Base-by-base conservation (phyloP, 2,888 invertebrate species). In the Nezara viridula region DNA sequence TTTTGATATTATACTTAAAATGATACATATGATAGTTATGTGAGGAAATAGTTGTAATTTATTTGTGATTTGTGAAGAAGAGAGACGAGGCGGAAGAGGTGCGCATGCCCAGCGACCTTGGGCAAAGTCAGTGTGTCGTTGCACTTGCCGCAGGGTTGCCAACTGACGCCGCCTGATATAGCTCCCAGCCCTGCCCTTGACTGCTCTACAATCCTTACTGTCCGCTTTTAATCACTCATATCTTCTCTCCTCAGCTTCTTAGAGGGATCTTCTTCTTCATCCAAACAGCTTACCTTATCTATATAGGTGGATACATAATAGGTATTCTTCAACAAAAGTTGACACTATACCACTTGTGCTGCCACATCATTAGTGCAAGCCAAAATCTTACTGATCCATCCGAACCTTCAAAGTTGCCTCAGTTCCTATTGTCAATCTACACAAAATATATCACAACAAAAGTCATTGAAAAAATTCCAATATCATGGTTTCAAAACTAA, bases 61-160 rank as follows among this genome's bases (percentile, higher is more conserved):
- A 73, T 37, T 73, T 37, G 16, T 32, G 32, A 73, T 73, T 73
- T 32, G 32, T 73, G 32, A 60, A 73, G 66, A 73, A 37, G 37
- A 24, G 47, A 32, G 66, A 49, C n/a, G 73, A 66, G 66, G 60
- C 86, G 85, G 85, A 85, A 86, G 89, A 50, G 47, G 89, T 85
- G 89, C 90, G 90, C 90, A 90, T 88, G 90, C 90, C 44, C 85
- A 37, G 55, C 88, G 90, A 89, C 90, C 89, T 89, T 88, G 86
- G 87, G 86, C 89, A 90, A 90, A 89, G 90, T 90, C 90, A 90
- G 86, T 89, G 90, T 90, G 90, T 90, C 90, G 90, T 90, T 90
- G 90, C 90, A 91, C 89, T 90, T 91, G 91, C 87, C 86, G 86
- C 86, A 87, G 90, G 81, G 49, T 81, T 81, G 85, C 81, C 89